Conservation (phyloP, 1,140 invertebrate genomes). For the Yoshiicerus persimilis region DNA sequence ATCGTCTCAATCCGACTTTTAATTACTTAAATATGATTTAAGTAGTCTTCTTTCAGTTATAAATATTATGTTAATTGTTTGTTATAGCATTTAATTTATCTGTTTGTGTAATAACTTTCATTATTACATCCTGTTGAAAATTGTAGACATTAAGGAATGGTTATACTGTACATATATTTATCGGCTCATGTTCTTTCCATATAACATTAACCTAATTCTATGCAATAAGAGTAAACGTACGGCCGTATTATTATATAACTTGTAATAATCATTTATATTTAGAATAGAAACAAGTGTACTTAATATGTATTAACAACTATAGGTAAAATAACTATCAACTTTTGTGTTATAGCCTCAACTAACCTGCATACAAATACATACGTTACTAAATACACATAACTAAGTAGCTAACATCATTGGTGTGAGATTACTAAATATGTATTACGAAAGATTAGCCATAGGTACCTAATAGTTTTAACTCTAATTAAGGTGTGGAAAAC, state of each 20-base stretch:
- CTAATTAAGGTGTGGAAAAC: not conserved
- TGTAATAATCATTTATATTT: not conserved
- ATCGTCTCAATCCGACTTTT: not conserved
- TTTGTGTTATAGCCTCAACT: not conserved
- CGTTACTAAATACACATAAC: not conserved
- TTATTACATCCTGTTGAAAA: not conserved
- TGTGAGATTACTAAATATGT: not conserved
- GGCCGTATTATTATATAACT: not conserved
- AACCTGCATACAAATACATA: not conserved
- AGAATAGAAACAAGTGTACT: not conserved
- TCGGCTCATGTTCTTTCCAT: not conserved
- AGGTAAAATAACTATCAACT: not conserved
- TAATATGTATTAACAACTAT: not conserved
- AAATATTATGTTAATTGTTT: not conserved
- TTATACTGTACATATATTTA: not conserved
- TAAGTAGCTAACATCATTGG: not conserved
- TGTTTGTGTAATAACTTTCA: not conserved
- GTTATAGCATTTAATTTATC: not conserved
- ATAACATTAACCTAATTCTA: not conserved
- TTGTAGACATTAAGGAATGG: not conserved
- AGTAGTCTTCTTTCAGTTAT: not conserved
- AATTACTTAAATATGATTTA: not conserved
- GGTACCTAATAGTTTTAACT: not conserved
- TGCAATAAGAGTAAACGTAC: not conserved
- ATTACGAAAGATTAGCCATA: not conserved